These are phyloP conservation scores for Drosophila mimica DNA, from an alignment of 2,888 invertebrate species.

Conservation along the genomic window DNA sequence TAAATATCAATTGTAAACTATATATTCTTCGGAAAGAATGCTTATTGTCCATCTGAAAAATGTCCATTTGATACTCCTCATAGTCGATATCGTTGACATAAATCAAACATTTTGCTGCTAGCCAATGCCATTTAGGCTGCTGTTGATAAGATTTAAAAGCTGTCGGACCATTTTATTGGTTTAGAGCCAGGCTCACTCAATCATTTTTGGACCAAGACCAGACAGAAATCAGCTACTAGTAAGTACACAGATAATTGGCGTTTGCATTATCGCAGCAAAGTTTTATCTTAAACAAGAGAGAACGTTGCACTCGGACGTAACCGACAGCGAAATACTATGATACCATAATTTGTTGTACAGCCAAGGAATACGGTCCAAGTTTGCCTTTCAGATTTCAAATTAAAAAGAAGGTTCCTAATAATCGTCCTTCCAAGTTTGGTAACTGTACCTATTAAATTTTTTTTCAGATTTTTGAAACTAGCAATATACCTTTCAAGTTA, in stretches of 20 bases:
- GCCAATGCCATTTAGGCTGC: conserved; percentile 34
- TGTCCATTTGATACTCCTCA: conserved; percentile 1
- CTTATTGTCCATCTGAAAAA: not conserved
- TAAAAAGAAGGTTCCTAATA: too few species aligned
- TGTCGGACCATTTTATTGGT: conserved; percentile 41
- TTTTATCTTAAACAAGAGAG: conserved; percentile 60
- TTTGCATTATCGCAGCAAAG: conserved; percentile 44
- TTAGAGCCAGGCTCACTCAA: conserved; percentile 58
- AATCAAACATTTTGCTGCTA: conserved; percentile 72
- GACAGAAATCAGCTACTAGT: not conserved
- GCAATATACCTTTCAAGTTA: too few species aligned
- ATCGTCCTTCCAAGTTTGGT: too few species aligned
- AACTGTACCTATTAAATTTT: too few species aligned
- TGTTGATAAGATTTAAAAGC: conserved; percentile 57
- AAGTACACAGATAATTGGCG: conserved; percentile 63
- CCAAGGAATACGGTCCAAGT: too few species aligned
- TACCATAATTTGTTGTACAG: too few species aligned
- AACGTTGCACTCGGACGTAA: too few species aligned
- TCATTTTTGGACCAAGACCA: conserved; percentile 35
- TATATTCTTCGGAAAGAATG: not conserved
- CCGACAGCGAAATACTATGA: too few species aligned
- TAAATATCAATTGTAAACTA: not conserved
- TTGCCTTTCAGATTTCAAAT: too few species aligned
- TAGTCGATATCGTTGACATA: conserved; percentile 60
- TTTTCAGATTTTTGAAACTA: too few species aligned